Evolutionary conservation across 2,888 invertebrate genomes (phyloP).

Genomic region (Chrysomela aeneicollis): DNA sequence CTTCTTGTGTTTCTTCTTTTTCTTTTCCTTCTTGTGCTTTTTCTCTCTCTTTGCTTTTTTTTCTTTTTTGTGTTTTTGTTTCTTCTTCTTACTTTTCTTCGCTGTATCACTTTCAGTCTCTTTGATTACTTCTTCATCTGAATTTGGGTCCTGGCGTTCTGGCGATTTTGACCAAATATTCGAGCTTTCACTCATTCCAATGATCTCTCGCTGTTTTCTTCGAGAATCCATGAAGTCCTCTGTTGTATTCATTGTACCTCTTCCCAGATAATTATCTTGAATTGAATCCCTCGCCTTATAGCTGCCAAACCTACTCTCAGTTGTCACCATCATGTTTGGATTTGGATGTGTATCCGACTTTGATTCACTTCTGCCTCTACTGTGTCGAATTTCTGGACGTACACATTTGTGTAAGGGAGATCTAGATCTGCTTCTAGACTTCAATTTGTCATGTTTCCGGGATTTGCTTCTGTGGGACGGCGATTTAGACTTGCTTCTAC

Average conservation of each 20-base stretch:
- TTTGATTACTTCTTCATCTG: constrained; percentile 52
- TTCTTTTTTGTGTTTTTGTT: constrained; percentile 65
- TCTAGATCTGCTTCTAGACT: constrained; percentile 35
- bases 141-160: constrained; percentile 67
- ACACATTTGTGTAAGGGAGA: constrained; percentile 18
- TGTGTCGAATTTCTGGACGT: neutral
- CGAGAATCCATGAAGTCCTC: constrained; percentile 76
- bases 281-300: constrained; percentile 24
- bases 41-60: constrained; percentile 68
- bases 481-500: constrained; percentile 31
- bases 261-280: constrained; percentile 33
- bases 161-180: constrained; percentile 83
- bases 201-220: constrained; percentile 76
- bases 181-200: constrained; percentile 74
- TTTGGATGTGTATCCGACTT: constrained; percentile 9
- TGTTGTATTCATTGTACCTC: constrained; percentile 57
- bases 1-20: constrained; percentile 62
- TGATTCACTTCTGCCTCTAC: neutral
- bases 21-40: constrained; percentile 65
- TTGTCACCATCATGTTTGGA: too few relatives aligned
- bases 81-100: constrained; percentile 60
- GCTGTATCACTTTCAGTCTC: constrained; percentile 36
- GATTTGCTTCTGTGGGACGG: constrained; percentile 32
- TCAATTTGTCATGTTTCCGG: constrained; percentile 25
- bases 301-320: constrained; percentile 21